Percentiles rank a stretch among this genome's conserved stretches.
Conservation (phyloP, 2,888 invertebrate genomes). For the Athalia cordata region DNA sequence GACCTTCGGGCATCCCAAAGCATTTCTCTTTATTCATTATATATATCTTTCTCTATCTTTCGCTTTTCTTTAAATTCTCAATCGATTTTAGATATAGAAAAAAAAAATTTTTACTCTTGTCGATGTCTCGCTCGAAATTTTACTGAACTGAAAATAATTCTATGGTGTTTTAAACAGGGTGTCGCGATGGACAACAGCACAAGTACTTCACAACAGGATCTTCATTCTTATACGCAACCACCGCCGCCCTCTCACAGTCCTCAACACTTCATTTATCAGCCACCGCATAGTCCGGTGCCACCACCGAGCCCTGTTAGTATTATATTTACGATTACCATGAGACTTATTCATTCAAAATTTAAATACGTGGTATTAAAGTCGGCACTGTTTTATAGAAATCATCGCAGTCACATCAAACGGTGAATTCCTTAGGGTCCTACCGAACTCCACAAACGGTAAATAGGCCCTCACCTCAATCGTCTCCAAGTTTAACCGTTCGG, state of each 20-base stretch:
- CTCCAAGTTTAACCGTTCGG: constrained; percentile 74
- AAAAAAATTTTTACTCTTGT: too few species aligned
- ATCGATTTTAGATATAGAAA: too few species aligned
- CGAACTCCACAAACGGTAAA: constrained; percentile 74
- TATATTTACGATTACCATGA: neutral
- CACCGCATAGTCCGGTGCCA: constrained; percentile 69
- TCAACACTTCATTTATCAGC: constrained; percentile 68
- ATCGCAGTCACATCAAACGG: constrained; percentile 56
- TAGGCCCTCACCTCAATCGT: constrained; percentile 76
- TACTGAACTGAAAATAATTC: constrained; percentile 12
- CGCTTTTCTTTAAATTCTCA: too few species aligned
- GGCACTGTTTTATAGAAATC: constrained; percentile 41
- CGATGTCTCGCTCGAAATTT: neutral
- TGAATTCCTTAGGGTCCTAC: constrained; percentile 73
- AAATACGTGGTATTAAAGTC: neutral
- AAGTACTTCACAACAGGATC: constrained; percentile 77
- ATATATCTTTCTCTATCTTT: too few species aligned
- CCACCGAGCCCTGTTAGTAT: constrained; percentile 70
- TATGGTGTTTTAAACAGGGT: constrained; percentile 72
- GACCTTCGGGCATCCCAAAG: too few species aligned
- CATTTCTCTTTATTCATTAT: too few species aligned
- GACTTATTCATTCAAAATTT: neutral
- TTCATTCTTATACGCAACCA: constrained; percentile 74
- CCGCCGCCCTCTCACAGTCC: constrained; percentile 70
- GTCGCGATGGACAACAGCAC: constrained; percentile 80